phyloP scores from a whole-genome alignment of 2,888 invertebrate species.

The Stenurella melanura region DNA sequence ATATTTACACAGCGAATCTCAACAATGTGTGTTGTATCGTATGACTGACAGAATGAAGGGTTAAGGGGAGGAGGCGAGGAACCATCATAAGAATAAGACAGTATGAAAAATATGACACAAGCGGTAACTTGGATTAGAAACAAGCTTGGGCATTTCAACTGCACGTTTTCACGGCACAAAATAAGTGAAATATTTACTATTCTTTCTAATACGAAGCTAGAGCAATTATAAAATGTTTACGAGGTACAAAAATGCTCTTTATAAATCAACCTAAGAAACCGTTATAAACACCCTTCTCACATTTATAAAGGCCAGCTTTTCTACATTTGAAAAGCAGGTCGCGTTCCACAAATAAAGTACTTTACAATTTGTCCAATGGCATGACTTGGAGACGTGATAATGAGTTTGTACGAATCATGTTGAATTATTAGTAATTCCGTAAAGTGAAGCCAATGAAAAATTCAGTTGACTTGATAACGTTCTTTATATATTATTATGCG shows the following conservation, averaged over 20 bases:
- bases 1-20: too few relatives aligned
- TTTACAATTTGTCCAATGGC: conserved; percentile 16
- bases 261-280: conserved; percentile 14
- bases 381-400: conserved; percentile 3
- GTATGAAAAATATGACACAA: too few relatives aligned
- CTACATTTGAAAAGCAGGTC: neutral
- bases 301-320: conserved; percentile 5
- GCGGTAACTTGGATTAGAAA: too few relatives aligned
- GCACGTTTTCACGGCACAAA: neutral
- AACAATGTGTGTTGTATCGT: too few relatives aligned
- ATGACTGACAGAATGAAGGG: too few relatives aligned
- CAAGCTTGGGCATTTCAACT: too few relatives aligned
- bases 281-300: conserved; percentile 12
- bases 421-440: conserved; percentile 3
- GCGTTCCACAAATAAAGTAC: conserved; percentile 13
- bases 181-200: neutral
- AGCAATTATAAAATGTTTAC: conserved; percentile 5
- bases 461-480: neutral
- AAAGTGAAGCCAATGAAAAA: neutral
- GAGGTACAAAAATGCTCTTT: neutral
- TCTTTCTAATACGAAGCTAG: neutral
- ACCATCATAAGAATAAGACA: too few relatives aligned
- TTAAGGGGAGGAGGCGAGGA: too few relatives aligned
- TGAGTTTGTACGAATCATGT: conserved; percentile 1
- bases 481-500: neutral